phyloP scores from a whole-genome alignment of 2,113 vertebrate species.

The Malurus elegans region DNA sequence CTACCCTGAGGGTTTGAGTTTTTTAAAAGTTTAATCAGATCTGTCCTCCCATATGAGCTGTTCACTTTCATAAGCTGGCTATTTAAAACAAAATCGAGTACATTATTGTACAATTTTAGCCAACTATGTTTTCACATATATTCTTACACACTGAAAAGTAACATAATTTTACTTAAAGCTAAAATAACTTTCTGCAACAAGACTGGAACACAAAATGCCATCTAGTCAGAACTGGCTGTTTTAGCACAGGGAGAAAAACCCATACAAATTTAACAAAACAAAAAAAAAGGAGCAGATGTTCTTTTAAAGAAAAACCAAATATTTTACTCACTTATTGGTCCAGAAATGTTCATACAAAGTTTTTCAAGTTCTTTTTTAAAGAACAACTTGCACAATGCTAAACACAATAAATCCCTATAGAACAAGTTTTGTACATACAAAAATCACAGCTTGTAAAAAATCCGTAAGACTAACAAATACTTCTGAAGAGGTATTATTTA shows the following conservation, averaged over 20 bases:
- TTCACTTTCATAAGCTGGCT: not conserved
- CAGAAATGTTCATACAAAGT: not conserved
- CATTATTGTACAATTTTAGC: not conserved
- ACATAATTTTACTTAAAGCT: not conserved
- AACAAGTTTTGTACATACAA: slow-evolving; percentile 21
- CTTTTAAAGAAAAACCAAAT: not conserved
- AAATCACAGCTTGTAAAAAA: slow-evolving; percentile 34
- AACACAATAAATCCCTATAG: slow-evolving; percentile 24
- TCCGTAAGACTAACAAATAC: not conserved
- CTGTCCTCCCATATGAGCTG: not conserved
- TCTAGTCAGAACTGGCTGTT: not conserved
- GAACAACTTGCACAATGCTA: not conserved
- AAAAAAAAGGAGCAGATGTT: not conserved
- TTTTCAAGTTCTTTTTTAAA: not conserved
- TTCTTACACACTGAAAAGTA: not conserved
- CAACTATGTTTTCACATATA: not conserved
- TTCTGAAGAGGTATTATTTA: not conserved
- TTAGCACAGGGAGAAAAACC: not conserved
- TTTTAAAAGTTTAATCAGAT: not conserved
- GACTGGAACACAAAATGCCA: not conserved
- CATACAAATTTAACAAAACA: not conserved
- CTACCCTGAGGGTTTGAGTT: not conserved
- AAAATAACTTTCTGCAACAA: not conserved
- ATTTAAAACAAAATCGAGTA: not conserved
- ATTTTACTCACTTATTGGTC: slow-evolving; percentile 34